Percentiles rank a stretch among this genome's conserved stretches.
These are phyloP conservation scores for Diabrotica virgifera DNA, from an alignment of 1,140 invertebrate genomes.

Conservation along the genomic window DNA sequence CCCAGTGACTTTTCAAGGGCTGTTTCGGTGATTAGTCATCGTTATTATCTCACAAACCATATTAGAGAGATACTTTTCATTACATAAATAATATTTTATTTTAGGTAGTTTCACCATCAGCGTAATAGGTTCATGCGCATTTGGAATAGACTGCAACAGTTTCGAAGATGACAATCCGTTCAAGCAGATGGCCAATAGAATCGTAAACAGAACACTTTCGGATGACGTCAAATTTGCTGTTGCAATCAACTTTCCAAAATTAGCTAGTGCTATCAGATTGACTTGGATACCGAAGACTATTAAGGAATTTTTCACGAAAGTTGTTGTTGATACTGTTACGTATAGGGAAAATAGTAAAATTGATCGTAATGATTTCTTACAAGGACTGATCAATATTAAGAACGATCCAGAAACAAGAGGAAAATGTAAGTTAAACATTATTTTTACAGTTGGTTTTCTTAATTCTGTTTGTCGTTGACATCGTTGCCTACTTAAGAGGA, in stretches of 20 bases:
- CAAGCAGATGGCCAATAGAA: conserved; percentile 46
- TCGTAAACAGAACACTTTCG: conserved; percentile 14
- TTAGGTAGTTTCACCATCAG: conserved; percentile 55
- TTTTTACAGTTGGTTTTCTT: too few relatives aligned
- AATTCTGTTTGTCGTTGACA: too few relatives aligned
- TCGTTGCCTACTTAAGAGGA: too few relatives aligned
- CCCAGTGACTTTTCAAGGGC: too few relatives aligned
- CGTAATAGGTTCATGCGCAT: conserved; percentile 57
- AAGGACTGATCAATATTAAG: conserved; percentile 47
- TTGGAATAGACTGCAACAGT: conserved; percentile 56
- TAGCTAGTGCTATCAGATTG: background rate
- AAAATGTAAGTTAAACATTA: background rate
- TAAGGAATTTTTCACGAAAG: conserved; percentile 48
- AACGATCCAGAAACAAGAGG: background rate
- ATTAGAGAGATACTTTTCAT: too few relatives aligned
- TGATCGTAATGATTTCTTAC: conserved; percentile 52
- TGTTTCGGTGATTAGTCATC: too few relatives aligned
- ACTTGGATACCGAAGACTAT: background rate
- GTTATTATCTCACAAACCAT: too few relatives aligned
- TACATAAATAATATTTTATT: background rate
- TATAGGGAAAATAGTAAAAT: conserved; percentile 49
- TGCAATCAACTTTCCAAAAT: background rate
- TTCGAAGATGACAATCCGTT: conserved; percentile 51
- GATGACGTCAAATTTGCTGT: background rate
- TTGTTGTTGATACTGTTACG: conserved; percentile 49